A percentile compares a stretch with the other conserved stretches of the same genome.
phyloP scores from a whole-genome alignment of 2,797 vertebrate species.

The Oreonectes daqikongensis region DNA sequence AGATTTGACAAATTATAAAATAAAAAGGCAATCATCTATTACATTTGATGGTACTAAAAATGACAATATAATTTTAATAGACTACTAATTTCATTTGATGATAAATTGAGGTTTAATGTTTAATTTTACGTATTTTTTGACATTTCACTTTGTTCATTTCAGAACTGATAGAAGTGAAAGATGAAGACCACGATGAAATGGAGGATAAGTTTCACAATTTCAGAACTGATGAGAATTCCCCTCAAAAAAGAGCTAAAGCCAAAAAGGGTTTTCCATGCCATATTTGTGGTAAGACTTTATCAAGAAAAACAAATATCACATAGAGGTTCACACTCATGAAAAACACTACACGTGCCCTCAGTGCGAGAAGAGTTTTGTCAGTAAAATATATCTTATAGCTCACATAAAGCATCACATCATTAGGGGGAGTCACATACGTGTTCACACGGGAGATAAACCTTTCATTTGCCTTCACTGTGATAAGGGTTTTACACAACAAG shows the following conservation, averaged over 20 bases:
- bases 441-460: neutral
- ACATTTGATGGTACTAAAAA: neutral
- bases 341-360: neutral
- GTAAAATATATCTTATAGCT: neutral
- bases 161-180: neutral
- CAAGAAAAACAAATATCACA: neutral
- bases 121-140: neutral
- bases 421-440: neutral
- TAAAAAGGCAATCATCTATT: neutral
- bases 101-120: neutral
- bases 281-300: conserved; percentile 1
- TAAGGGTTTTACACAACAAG: too few relatives aligned
- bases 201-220: neutral
- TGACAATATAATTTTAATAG: neutral
- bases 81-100: too few relatives aligned
- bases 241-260: neutral
- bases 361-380: neutral
- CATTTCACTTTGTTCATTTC: neutral
- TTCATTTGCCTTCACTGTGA: too few relatives aligned
- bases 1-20: too few relatives aligned
- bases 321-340: neutral
- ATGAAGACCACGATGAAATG: neutral
- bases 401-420: neutral
- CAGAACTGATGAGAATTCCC: neutral
- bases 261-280: neutral